A percentile compares a stretch with the other conserved stretches of the same genome.
Evolutionary conservation across 2,113 vertebrate genomes (phyloP).

Genomic region (Garra rufa): DNA sequence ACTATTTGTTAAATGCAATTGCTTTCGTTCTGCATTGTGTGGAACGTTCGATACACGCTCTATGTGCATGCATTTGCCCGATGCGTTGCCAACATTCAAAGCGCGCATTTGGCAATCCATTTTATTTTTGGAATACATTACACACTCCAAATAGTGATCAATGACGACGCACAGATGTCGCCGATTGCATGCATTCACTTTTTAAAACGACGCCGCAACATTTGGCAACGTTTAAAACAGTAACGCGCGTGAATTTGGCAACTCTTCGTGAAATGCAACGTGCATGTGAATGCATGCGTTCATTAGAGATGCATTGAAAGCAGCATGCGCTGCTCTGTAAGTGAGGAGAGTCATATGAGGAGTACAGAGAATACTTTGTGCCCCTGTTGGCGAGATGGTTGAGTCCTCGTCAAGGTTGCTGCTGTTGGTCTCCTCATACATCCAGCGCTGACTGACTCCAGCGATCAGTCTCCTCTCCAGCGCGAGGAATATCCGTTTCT

Average conservation of each 20-base stretch:
- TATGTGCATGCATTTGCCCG: background rate
- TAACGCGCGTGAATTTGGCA: background rate
- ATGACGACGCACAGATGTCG: background rate
- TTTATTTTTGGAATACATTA: background rate
- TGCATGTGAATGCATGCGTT: slow-evolving; percentile 4
- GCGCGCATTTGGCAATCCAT: background rate
- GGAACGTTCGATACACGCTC: background rate
- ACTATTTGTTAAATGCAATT: background rate
- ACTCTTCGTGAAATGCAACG: slow-evolving; percentile 9
- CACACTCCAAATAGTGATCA: background rate
- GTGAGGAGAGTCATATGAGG: slow-evolving; percentile 64
- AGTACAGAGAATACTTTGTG: slow-evolving; percentile 87
- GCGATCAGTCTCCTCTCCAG: slow-evolving; percentile 79
- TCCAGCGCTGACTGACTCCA: slow-evolving; percentile 74
- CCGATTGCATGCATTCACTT: background rate
- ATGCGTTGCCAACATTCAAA: background rate
- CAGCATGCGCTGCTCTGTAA: slow-evolving; percentile 29
- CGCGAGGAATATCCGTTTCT: slow-evolving; percentile 73
- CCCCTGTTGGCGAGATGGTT: slow-evolving; percentile 98
- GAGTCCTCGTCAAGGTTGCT: slow-evolving; percentile 98
- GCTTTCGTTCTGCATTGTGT: background rate
- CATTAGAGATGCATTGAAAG: slow-evolving; percentile 15
- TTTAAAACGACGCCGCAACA: background rate
- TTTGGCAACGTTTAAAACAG: background rate
- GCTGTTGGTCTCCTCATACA: slow-evolving; percentile 86